Evolutionary conservation across 2,888 invertebrate genomes (phyloP), one percentile per base, ranked within the genome.

Genomic region (Keiferia lycopersicella): DNA sequence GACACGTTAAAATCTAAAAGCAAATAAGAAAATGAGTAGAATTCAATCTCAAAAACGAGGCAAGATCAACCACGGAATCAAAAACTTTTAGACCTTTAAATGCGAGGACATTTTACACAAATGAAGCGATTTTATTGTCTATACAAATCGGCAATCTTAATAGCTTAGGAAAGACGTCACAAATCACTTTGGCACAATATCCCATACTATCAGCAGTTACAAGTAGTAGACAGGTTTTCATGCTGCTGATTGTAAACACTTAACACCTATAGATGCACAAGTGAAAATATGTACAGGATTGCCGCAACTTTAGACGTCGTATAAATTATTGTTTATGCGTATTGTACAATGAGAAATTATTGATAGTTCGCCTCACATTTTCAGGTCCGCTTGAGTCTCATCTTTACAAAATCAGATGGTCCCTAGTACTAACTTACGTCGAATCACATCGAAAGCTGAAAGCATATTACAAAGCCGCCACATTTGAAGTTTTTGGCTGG

Each of bases 371-470:
- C 64, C 67, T 71, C 72, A 73, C 72, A 76, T 74, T 72, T 70
- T 70, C 66, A 72, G 65, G 68, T 70, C 69, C 67, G 66, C 66
- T 60, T 70, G 65, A 67, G 70, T 67, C 65, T 64, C 60, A 53
- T 69, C 69, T 74, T 50, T 22, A 34, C 70, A 74, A 74, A 77
- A 78, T 75, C 69, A 77, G 72, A 76, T 81, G 82, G 83, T 61
- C 61, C 61, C 61, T 61, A 50, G 50, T 50, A 60, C 61, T 61
- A 60, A 61, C 61, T 61, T 61, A 61, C 30, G 30, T 39, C 16
- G 48, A 61, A 60, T 60, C 59, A 76, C 71, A 74, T 68, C 68
- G 38, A 77, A 78, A 78, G 80, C 79, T 66, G 67, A 72, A 78
- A 77, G 76, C 76, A 67, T 72, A 50, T 51, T 59, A 63, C 56